A percentile compares a stretch with the other conserved stretches of the same genome.
These are phyloP conservation scores for Dynastes hyllus DNA, from an alignment of 2,888 invertebrate genomes.

Conservation along the genomic window DNA sequence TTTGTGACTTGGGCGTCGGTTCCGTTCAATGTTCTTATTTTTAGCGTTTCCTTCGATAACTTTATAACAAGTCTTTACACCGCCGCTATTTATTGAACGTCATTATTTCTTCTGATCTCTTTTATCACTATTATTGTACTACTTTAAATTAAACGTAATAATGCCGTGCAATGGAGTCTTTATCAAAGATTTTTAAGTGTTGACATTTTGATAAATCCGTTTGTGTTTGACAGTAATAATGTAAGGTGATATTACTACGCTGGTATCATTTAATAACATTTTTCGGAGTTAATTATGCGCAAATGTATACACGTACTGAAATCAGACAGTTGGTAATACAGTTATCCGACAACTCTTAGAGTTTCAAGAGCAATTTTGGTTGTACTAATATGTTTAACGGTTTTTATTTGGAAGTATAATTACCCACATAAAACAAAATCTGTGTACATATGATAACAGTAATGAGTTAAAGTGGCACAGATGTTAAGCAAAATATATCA, in stretches of 20 bases:
- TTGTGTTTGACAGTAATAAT: neutral
- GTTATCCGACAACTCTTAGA: too few species aligned
- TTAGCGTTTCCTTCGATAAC: neutral
- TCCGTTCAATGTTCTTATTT: neutral
- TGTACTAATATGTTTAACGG: too few species aligned
- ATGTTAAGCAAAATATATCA: neutral
- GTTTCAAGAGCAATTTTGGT: too few species aligned
- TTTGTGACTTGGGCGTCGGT: neutral
- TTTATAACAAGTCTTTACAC: neutral
- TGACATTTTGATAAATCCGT: constrained; percentile 26
- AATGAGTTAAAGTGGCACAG: neutral
- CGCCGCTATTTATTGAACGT: too few species aligned
- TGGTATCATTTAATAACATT: too few species aligned
- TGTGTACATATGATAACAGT: neutral
- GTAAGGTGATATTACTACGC: too few species aligned
- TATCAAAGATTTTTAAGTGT: constrained; percentile 9
- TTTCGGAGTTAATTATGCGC: too few species aligned
- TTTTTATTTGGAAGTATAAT: too few species aligned
- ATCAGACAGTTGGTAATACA: too few species aligned
- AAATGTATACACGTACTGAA: too few species aligned
- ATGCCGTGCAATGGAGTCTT: neutral
- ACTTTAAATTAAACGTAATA: neutral
- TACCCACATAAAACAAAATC: too few species aligned
- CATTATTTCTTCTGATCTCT: too few species aligned
- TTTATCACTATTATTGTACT: neutral